phyloP scores from a whole-genome alignment of 2,797 vertebrate genomes.

The Enteromius treurensis region DNA sequence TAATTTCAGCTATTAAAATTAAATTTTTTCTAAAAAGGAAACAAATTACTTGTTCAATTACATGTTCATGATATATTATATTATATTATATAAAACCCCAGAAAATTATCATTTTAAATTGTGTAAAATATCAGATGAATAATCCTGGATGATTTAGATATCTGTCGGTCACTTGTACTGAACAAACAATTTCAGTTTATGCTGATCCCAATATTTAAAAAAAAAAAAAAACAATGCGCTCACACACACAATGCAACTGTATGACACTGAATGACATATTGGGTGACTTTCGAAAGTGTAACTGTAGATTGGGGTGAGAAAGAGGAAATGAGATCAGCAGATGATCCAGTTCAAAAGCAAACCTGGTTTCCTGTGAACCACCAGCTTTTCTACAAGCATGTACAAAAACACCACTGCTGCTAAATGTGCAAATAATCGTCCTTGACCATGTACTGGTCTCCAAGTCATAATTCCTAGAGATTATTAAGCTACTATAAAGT shows the following conservation, averaged over 20 bases:
- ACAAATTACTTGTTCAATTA: no score
- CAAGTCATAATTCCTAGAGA: neutral
- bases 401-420: neutral
- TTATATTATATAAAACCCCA: neutral
- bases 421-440: neutral
- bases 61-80: neutral
- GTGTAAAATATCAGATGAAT: neutral
- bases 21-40: no score
- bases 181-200: neutral
- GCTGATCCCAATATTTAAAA: neutral
- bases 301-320: neutral
- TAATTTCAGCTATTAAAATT: no score
- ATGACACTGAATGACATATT: neutral
- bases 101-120: neutral
- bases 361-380: conserved; percentile 1
- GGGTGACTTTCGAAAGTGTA: neutral
- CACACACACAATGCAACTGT: neutral
- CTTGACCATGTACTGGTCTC: neutral
- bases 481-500: neutral
- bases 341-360: neutral
- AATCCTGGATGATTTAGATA: neutral
- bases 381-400: neutral
- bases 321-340: neutral
- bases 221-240: neutral
- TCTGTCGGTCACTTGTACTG: neutral